Evolutionary conservation across 2,113 vertebrate genomes (phyloP).

Genomic region (Albula goreensis): DNA sequence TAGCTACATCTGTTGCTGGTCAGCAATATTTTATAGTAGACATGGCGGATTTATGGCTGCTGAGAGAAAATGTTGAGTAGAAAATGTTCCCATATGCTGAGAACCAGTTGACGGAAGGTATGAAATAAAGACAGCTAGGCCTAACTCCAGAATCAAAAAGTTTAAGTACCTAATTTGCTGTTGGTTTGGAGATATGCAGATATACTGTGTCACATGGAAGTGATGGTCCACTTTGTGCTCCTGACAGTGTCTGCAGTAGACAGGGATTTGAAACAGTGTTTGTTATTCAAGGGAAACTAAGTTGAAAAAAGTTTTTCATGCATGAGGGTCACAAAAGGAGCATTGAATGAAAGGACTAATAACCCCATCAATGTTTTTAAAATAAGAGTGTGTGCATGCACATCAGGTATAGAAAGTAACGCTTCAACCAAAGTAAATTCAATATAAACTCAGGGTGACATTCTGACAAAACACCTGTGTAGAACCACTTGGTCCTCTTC

Average conservation of each 20-base stretch:
- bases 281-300: too few relatives aligned
- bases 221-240: neutral
- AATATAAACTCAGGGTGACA: too few relatives aligned
- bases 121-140: conserved; percentile 65
- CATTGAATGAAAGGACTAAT: too few relatives aligned
- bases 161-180: neutral
- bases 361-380: too few relatives aligned
- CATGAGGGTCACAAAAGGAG: too few relatives aligned
- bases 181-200: neutral
- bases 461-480: too few relatives aligned
- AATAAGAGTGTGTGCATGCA: too few relatives aligned
- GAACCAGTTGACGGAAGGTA: conserved; percentile 62
- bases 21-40: conserved; percentile 72
- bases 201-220: neutral
- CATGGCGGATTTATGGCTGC: conserved; percentile 71
- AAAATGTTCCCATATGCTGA: conserved; percentile 75
- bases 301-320: too few relatives aligned
- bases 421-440: too few relatives aligned
- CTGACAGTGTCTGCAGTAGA: neutral
- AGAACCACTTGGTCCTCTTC: too few relatives aligned
- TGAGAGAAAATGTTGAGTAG: conserved; percentile 53
- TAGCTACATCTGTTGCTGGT: conserved; percentile 70
- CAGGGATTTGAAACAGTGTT: neutral
- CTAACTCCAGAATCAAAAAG: conserved; percentile 56
- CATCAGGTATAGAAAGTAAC: too few relatives aligned